These are phyloP conservation scores for Mormyrus lacerda DNA, from an alignment of 2,113 vertebrate species.

Conservation along the genomic window DNA sequence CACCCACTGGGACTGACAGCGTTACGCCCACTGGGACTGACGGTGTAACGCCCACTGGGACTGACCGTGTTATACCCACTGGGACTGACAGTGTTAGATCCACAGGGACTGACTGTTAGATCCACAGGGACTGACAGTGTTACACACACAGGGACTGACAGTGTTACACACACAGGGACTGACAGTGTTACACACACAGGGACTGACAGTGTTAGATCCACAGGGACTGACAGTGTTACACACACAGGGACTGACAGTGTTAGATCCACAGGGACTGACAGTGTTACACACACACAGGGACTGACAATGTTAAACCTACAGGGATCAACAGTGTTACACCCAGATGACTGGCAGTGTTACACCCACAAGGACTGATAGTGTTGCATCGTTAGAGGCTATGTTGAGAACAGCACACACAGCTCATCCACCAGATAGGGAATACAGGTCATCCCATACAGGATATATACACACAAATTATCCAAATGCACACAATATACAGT, in stretches of 20 bases:
- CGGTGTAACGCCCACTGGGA: constrained; percentile 56
- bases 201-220: not conserved
- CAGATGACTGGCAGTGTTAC: not conserved
- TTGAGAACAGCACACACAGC: not conserved
- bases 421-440: not conserved
- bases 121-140: not conserved
- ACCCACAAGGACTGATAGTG: not conserved
- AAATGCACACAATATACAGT: not conserved
- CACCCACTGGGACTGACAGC: not conserved
- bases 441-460: not conserved
- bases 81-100: not conserved
- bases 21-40: not conserved
- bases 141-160: not conserved
- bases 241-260: not conserved
- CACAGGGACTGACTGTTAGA: not conserved
- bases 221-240: not conserved
- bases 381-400: not conserved
- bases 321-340: not conserved
- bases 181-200: not conserved
- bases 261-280: not conserved
- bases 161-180: not conserved
- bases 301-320: fast-evolving
- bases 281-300: not conserved
- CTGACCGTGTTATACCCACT: constrained; percentile 3
- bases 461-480: not conserved